phyloP scores from a whole-genome alignment of 2,888 invertebrate genomes.

The Dynastes tityus region DNA sequence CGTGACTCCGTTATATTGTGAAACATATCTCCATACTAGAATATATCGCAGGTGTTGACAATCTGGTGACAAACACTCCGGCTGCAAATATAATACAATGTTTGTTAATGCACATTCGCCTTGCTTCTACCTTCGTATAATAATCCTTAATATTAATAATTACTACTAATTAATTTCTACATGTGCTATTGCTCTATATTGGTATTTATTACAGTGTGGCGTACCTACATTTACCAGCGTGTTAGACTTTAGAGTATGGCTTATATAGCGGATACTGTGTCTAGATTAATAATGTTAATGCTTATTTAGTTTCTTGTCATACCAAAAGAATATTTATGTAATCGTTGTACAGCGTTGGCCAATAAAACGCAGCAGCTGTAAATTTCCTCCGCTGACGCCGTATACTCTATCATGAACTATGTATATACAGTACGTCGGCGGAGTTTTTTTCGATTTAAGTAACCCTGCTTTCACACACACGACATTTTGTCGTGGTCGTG shows the following conservation, averaged over 20 bases:
- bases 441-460: too few relatives aligned
- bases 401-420: too few relatives aligned
- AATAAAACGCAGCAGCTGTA: too few relatives aligned
- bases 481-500: too few relatives aligned
- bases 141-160: slow-evolving; percentile 19
- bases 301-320: not conserved
- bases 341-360: too few relatives aligned
- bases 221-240: not conserved
- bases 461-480: too few relatives aligned
- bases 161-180: not conserved
- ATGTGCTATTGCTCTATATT: not conserved
- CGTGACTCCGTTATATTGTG: slow-evolving; percentile 30
- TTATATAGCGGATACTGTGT: not conserved
- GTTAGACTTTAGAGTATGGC: not conserved
- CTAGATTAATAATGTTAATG: not conserved
- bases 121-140: slow-evolving; percentile 6
- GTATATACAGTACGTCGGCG: too few relatives aligned
- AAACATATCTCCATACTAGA: slow-evolving; percentile 23
- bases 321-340: too few relatives aligned
- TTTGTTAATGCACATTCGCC: slow-evolving; percentile 18
- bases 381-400: too few relatives aligned
- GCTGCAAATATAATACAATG: slow-evolving; percentile 28
- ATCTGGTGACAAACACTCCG: slow-evolving; percentile 37
- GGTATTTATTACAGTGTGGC: not conserved
- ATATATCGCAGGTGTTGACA: slow-evolving; percentile 45